Base-by-base conservation (phyloP, 2,113 vertebrate genomes). In the Chaetodon auriga region DNA sequence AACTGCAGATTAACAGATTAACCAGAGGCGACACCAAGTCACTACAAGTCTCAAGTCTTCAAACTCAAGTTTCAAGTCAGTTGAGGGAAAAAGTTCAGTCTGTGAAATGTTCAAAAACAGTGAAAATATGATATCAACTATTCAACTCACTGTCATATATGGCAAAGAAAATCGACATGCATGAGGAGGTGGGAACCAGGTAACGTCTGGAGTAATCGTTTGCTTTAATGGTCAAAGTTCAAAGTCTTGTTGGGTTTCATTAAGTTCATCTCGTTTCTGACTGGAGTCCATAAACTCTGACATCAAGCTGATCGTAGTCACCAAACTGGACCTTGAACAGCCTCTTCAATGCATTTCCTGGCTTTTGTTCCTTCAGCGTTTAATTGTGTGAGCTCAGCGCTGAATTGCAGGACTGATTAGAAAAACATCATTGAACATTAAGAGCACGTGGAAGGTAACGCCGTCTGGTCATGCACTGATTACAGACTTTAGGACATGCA, bases 401-500 rank as follows among this genome's bases (percentile, higher is more conserved):
- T 64, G 68, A 49, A 76, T 45, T 51, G 21, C 51, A 11, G 75
- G 3, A 30, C 51, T n/a, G 73, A 83, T 92, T 85, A 88, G 68
- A 82, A 1, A 35, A 45, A 63, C 23, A 23, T 41, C 25, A 15
- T 30, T 57, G 55, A 1, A 43, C 13, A 48, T 62, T 35, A 63
- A 46, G 41, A 12, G 30, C 53, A 62, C 60, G n/a, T 19, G 23
- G 11, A 48, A 19, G 35, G 35, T 46, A 58, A 69, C n/a, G n/a
- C 49, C 4, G 63, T 25, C 48, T 12, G 43, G 66, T 81, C 83
- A 80, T 81, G 81, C 87, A 69, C 63, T 30, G 70, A 87, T 91
- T 30, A 83, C 72, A 77, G 25, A 30, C 60, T 75, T 86, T 21
- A 77, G 25, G 16, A 75, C 87, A 93, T 92, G 91, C 92, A 78